Evolutionary conservation across 2,888 invertebrate species (phyloP), one percentile per base, ranked within the genome.

Genomic region (Gortyna flavago): DNA sequence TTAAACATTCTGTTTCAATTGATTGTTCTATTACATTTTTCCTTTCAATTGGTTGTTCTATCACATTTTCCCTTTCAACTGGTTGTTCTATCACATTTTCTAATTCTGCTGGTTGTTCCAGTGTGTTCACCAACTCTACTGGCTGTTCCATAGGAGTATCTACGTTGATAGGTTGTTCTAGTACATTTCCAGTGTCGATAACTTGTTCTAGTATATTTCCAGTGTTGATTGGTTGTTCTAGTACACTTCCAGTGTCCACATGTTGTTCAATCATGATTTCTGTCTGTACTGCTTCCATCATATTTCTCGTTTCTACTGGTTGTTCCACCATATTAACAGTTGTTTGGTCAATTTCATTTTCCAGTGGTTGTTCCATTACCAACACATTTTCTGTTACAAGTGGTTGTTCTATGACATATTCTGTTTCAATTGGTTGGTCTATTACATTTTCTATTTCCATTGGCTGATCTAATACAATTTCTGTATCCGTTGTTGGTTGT

Each of bases 341-440:
- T 57, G 84, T 29, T 75, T 75, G 71, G 29, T 59, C 65, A 18
- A 32, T 59, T 79, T 70, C 69, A 62, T 66, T 66, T 54, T 69
- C 84, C 25, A 70, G 41, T 57, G 66, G 64, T 77, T 77, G 65
- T 77, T 65, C 69, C 13, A 79, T 29, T 70, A 59, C 65, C 9
- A 79, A 48, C 51, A 70, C 66, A 75, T 68, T 79, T 65, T 51
- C 72, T 75, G 65, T 59, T 66, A 48, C 32, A 6, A 69, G 29
- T 67, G 75, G 59, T 62, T 71, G 72, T 78, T 78, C 81, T 64
- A 75, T 54, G 18, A 80, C 29, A 75, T 59, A 77, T 62, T 79
- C 75, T 51, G 64, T 75, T 77, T 51, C 70, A 13, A 72, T 54
- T 38, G 71, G 35, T 68, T 75, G 69, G 48, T 74, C 51, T 21